Evolutionary conservation across 1,140 invertebrate genomes (phyloP).

Genomic region (Procambarus clarkii): DNA sequence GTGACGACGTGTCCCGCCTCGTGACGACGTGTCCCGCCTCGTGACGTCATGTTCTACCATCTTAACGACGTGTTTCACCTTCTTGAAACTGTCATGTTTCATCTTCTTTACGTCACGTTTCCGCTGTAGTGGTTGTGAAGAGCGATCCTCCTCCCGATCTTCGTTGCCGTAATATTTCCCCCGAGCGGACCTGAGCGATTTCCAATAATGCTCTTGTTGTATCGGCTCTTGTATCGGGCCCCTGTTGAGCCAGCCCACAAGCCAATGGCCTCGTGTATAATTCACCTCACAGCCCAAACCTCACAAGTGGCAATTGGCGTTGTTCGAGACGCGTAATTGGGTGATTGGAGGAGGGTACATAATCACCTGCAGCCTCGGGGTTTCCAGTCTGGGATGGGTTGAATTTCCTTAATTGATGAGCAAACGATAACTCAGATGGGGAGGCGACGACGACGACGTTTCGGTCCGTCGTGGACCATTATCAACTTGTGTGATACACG

Average conservation of each 20-base stretch:
- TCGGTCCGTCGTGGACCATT: too few species aligned
- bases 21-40: too few species aligned
- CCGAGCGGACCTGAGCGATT: not conserved
- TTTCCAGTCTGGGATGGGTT: not conserved
- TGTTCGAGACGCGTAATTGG: not conserved
- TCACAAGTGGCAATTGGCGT: not conserved
- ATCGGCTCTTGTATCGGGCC: not conserved
- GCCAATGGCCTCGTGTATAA: not conserved
- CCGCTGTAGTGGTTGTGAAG: too few species aligned
- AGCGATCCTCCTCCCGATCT: not conserved
- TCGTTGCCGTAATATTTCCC: not conserved
- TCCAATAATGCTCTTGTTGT: not conserved
- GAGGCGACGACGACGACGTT: too few species aligned
- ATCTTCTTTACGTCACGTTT: too few species aligned
- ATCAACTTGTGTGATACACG: too few species aligned
- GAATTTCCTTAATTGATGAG: too few species aligned
- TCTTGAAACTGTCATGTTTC: too few species aligned
- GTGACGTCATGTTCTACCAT: too few species aligned
- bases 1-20: too few species aligned
- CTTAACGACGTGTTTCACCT: too few species aligned
- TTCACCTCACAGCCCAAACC: not conserved
- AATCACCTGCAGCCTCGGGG: not conserved
- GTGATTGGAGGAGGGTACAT: not conserved
- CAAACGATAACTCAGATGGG: too few species aligned
- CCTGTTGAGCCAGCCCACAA: not conserved